Percentiles rank a stretch among this genome's conserved stretches.
Conservation (phyloP, 2,888 invertebrate genomes). For the Cacoxenus indagator region DNA sequence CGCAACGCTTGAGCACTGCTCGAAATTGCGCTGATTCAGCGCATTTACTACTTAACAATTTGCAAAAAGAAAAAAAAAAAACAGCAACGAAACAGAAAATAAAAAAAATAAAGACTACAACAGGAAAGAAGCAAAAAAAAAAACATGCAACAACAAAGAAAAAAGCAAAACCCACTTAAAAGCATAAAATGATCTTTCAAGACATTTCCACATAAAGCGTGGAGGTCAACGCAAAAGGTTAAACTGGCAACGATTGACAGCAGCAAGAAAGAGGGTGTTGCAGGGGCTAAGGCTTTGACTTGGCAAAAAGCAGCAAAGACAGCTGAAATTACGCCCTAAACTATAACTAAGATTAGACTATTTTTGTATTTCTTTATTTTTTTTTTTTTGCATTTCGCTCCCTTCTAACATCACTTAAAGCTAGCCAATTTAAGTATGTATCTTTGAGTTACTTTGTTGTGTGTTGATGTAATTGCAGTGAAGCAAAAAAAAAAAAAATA, state of each 20-base stretch:
- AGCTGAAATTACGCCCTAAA: conserved; percentile 29
- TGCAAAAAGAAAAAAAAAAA: conserved; percentile 9
- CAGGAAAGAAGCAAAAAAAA: conserved; percentile 30
- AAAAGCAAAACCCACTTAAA: conserved; percentile 1
- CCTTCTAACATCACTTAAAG: no score
- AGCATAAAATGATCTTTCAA: conserved; percentile 6
- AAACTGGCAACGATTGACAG: conserved; percentile 60
- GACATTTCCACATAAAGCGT: conserved; percentile 31
- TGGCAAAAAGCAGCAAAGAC: conserved; percentile 30
- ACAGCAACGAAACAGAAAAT: neutral
- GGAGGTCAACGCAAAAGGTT: conserved; percentile 57
- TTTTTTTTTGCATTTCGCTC: neutral
- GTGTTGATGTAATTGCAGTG: neutral
- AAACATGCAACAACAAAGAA: conserved; percentile 14
- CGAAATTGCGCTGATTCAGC: conserved; percentile 5
- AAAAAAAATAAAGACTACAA: conserved; percentile 9
- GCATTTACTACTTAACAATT: conserved; percentile 9
- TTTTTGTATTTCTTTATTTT: neutral
- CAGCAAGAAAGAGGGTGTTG: conserved; percentile 29
- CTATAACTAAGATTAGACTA: neutral
- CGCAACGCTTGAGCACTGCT: neutral
- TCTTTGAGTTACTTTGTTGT: neutral
- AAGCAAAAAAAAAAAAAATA: neutral
- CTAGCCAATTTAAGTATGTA: neutral
- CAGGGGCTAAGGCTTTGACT: neutral